Percentiles rank a stretch among this genome's conserved stretches.
Conservation (phyloP, 2,113 vertebrate genomes). For the Chrysochloris asiatica region DNA sequence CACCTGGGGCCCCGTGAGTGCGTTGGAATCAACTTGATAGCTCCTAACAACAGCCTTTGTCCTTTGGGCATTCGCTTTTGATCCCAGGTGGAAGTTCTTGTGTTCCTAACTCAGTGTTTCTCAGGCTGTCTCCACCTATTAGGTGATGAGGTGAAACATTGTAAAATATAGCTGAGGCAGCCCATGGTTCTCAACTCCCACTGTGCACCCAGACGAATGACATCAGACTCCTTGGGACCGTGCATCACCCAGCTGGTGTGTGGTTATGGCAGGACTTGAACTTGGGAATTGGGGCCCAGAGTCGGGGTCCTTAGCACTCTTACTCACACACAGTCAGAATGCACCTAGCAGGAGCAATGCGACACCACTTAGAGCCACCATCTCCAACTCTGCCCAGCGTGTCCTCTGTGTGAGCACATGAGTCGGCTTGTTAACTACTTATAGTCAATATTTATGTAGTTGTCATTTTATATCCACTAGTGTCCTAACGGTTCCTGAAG, state of each 20-base stretch:
- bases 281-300: background rate
- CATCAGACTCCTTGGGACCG: background rate
- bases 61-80: background rate
- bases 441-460: too few relatives aligned
- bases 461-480: background rate
- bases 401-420: fast-evolving
- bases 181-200: background rate
- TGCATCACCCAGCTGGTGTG: too few relatives aligned
- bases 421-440: fast-evolving
- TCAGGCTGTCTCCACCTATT: background rate
- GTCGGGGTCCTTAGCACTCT: too few relatives aligned
- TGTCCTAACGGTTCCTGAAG: background rate
- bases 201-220: fast-evolving
- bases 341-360: background rate
- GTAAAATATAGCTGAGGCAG: background rate
- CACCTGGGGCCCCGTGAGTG: background rate
- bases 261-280: background rate
- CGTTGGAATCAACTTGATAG: background rate
- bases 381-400: fast-evolving
- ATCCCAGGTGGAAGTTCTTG: background rate
- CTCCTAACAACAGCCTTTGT: background rate
- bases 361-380: fast-evolving
- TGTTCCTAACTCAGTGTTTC: background rate
- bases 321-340: background rate
- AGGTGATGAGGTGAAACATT: background rate